Conservation (phyloP, 2,797 vertebrate species). For the Coranthus polyacanthus region DNA sequence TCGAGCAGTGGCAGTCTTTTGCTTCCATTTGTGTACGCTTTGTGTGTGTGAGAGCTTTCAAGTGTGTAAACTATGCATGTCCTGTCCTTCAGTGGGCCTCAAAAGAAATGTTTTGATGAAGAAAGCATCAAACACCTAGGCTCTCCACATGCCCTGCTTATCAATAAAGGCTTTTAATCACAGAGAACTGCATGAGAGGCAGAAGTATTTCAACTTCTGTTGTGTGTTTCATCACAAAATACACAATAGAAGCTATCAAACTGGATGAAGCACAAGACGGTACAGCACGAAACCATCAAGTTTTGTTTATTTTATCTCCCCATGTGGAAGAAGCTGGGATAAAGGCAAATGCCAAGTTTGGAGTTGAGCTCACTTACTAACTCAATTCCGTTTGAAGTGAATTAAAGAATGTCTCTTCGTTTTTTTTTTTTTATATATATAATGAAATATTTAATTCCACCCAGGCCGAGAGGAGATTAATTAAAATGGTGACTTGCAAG, state of each 20-base stretch:
- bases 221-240: constrained; percentile 32
- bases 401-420: constrained; percentile 77
- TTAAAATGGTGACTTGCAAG: constrained; percentile 72
- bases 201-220: constrained; percentile 44
- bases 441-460: constrained; percentile 84
- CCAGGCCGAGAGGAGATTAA: constrained; percentile 70
- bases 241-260: constrained; percentile 23
- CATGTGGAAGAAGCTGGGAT: constrained; percentile 47
- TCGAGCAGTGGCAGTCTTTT: constrained; percentile 5
- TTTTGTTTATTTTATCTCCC: constrained; percentile 66
- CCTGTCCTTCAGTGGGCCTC: constrained; percentile 35
- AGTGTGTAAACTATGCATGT: constrained; percentile 52
- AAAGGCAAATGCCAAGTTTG: constrained; percentile 62
- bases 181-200: constrained; percentile 26
- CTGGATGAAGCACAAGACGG: constrained; percentile 34
- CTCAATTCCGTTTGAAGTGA: constrained; percentile 82
- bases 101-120: constrained; percentile 52
- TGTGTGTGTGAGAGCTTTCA: constrained; percentile 45
- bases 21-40: constrained; percentile 7
- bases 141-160: constrained; percentile 39
- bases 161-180: constrained; percentile 62
- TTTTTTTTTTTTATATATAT: constrained; percentile 64
- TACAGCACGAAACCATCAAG: constrained; percentile 18
- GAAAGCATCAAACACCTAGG: constrained; percentile 50
- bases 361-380: constrained; percentile 54